phyloP scores from a whole-genome alignment of 1,140 invertebrate species.

The Drosophila oshimai region DNA sequence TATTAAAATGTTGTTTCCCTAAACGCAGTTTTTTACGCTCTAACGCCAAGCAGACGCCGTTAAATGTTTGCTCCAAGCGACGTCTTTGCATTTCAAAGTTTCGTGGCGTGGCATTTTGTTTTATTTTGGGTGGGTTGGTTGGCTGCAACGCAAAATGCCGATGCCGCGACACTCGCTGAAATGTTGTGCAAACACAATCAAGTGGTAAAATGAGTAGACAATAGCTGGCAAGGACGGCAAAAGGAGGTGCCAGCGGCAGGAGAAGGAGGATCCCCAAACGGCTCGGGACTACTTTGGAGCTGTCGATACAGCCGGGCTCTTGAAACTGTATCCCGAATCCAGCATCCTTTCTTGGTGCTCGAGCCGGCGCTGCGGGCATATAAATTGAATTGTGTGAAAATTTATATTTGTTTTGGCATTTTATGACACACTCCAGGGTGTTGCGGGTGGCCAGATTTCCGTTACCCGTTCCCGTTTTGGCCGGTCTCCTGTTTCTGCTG shows the following conservation, averaged over 20 bases:
- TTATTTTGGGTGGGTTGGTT: constrained; percentile 3
- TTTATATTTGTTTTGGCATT: constrained; percentile 71
- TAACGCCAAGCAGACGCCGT: not conserved
- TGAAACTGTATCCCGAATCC: constrained; percentile 42
- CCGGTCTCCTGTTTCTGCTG: constrained; percentile 8
- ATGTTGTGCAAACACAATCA: constrained; percentile 66
- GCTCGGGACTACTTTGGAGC: constrained; percentile 24
- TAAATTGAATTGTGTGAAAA: constrained; percentile 73
- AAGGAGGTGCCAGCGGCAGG: constrained; percentile 2
- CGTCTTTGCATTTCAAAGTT: constrained; percentile 60
- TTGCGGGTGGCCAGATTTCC: constrained; percentile 41
- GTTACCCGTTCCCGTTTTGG: not conserved
- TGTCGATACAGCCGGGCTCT: constrained; percentile 42
- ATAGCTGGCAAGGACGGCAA: constrained; percentile 20
- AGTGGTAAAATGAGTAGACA: constrained; percentile 74
- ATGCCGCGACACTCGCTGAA: constrained; percentile 22
- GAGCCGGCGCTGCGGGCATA: constrained; percentile 30
- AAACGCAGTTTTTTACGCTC: not conserved
- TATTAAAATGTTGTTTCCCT: not conserved
- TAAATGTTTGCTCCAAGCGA: constrained; percentile 31
- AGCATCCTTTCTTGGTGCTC: constrained; percentile 37
- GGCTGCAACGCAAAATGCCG: constrained; percentile 3
- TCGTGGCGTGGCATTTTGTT: constrained; percentile 6
- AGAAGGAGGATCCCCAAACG: not conserved
- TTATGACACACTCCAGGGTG: constrained; percentile 63